Percentiles rank a stretch among this genome's conserved stretches.
Evolutionary conservation across 2,797 vertebrate species (phyloP).

Genomic region (Amblyraja radiata): DNA sequence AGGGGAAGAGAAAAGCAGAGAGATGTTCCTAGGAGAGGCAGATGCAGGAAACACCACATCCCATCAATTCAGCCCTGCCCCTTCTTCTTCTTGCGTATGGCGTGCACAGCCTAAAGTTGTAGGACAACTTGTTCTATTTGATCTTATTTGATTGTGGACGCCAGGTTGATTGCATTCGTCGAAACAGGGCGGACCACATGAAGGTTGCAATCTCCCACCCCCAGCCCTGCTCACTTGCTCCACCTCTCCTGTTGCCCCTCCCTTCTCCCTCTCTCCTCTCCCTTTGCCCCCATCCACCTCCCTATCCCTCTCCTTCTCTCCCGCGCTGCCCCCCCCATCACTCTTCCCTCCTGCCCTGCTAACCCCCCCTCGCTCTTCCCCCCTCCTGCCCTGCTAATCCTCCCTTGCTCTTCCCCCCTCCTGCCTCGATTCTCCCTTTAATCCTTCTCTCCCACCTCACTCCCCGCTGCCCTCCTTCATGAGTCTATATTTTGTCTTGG

Average conservation of each 20-base stretch:
- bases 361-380: neutral
- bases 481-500: no score
- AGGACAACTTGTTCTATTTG: no score
- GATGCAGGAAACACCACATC: slow-evolving; percentile 26
- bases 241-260: neutral
- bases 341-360: neutral
- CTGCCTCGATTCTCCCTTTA: neutral
- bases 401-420: neutral
- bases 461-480: neutral
- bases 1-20: neutral
- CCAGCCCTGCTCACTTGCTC: neutral
- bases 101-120: no score
- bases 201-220: no score
- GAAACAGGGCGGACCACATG: no score
- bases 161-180: no score
- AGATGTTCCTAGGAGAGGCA: slow-evolving; percentile 28
- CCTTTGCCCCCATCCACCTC: neutral
- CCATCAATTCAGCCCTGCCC: no score
- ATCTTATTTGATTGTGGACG: no score
- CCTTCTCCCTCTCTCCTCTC: neutral
- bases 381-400: neutral
- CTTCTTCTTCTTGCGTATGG: neutral
- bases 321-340: neutral
- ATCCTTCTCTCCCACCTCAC: neutral
- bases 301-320: neutral